Conservation (phyloP, 1,140 invertebrate species). For the Aphelenchoides fujianensis region DNA sequence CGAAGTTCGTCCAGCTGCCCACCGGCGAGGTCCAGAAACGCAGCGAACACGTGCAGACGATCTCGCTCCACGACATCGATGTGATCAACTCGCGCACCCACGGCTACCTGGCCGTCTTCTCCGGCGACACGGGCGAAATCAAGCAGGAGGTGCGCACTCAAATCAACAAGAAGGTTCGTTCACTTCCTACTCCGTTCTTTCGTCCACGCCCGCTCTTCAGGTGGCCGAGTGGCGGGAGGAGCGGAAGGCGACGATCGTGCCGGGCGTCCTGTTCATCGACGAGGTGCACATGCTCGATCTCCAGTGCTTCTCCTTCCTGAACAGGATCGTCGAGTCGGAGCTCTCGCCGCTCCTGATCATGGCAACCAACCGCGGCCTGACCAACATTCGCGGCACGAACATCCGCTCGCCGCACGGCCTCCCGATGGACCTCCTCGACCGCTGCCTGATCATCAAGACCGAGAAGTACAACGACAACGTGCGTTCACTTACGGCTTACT, state of each 20-base stretch:
- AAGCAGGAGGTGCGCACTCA: constrained; percentile 95
- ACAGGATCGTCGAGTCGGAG: constrained; percentile 90
- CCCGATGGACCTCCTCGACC: constrained; percentile 89
- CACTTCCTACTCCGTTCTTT: constrained; percentile 2
- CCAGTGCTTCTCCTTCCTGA: constrained; percentile 96
- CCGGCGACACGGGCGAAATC: constrained; percentile 97
- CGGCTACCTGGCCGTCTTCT: constrained; percentile 93
- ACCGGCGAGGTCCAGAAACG: constrained; percentile 96
- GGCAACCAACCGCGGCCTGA: constrained; percentile 95
- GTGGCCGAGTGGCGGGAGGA: constrained; percentile 96
- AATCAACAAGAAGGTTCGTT: constrained; percentile 83
- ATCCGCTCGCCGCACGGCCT: constrained; percentile 91
- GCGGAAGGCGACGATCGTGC: constrained; percentile 96
- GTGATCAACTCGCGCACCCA: constrained; percentile 67
- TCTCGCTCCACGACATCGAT: constrained; percentile 96
- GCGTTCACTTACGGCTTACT: constrained; percentile 24
- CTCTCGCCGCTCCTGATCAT: constrained; percentile 96
- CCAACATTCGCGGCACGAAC: constrained; percentile 84
- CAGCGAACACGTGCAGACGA: constrained; percentile 97
- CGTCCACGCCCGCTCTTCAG: constrained; percentile 27
- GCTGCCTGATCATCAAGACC: constrained; percentile 86
- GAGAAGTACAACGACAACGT: constrained; percentile 77
- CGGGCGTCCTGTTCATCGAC: constrained; percentile 73
- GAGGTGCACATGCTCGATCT: constrained; percentile 97
- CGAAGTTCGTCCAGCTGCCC: constrained; percentile 92